Percentiles rank a stretch among this genome's conserved stretches.
These are phyloP conservation scores for Epinephelus fuscoguttatus DNA, from an alignment of 2,113 vertebrate genomes.

Conservation along the genomic window DNA sequence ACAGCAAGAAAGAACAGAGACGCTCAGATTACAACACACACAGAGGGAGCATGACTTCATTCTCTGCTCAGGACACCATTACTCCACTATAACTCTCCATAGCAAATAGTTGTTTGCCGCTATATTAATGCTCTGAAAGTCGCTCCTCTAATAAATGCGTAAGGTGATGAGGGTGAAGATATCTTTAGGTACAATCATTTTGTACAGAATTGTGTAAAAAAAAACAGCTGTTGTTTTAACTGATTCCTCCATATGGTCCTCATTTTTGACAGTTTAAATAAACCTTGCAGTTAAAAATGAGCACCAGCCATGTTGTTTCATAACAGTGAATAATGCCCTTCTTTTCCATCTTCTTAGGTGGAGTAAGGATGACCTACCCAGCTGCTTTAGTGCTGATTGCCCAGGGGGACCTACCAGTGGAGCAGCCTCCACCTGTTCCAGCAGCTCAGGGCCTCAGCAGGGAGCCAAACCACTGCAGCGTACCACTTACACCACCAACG, in stretches of 20 bases:
- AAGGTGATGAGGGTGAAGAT: not conserved
- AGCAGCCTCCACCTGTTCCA: slow-evolving; percentile 85
- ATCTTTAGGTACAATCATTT: not conserved
- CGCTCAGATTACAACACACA: too few relatives aligned
- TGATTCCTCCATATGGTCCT: not conserved
- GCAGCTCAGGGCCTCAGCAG: slow-evolving; percentile 87
- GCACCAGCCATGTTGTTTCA: not conserved
- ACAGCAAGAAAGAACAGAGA: too few relatives aligned
- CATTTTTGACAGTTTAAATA: too few relatives aligned
- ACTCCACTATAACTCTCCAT: too few relatives aligned
- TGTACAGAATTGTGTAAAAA: too few relatives aligned
- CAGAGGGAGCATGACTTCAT: too few relatives aligned
- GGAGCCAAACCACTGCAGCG: slow-evolving; percentile 93
- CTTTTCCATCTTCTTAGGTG: slow-evolving; percentile 83
- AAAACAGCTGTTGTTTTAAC: not conserved
- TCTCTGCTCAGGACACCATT: too few relatives aligned
- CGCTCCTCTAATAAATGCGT: not conserved
- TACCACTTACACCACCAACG: slow-evolving; percentile 95
- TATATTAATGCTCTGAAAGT: too few relatives aligned
- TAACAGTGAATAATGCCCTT: not conserved
- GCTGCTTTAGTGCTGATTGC: slow-evolving; percentile 96
- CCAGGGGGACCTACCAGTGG: slow-evolving; percentile 93
- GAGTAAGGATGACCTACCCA: slow-evolving; percentile 98
- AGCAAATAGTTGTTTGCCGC: too few relatives aligned
- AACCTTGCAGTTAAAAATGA: not conserved